Base-by-base conservation (phyloP, 2,797 vertebrate species). In the Catharus ustulatus region DNA sequence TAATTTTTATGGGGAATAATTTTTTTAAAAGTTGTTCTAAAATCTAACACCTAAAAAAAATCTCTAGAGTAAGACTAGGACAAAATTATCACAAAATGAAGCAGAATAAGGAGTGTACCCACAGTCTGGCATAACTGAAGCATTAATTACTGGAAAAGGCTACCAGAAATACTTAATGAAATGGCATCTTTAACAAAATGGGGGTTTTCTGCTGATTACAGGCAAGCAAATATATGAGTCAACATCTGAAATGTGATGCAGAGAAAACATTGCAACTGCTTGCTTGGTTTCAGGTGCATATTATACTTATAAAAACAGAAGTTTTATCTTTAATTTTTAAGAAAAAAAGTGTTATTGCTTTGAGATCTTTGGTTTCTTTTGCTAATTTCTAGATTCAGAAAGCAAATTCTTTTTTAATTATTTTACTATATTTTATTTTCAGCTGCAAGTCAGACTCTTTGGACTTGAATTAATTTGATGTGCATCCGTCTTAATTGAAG, bases 401-500 rank as follows among this genome's bases (percentile, higher is more conserved):
- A 86, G 45, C 10, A 49, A 69, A n/a, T 10, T n/a, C 4, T 11
- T 52, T 32, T 29, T 1, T 0, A 59, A 57, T 57, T 55, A 17
- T 78, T 75, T 91, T 9, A 24, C 58, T 32, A 0, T 55, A 57
- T 84, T 90, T 73, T 42, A 9, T 84, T 95, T 93, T 75, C 77
- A 82, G 66, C 58, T 72, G 29, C 29, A 30, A 73, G 54, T 59
- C 88, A 32, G 18, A 36, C 38, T 94, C 83, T 74, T 84, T 57
- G n/a, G 67, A 20, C 29, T 91, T 92, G 69, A 59, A 49, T 75
- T 91, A 84, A 84, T 81, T 86, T 57, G 61, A 67, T 74, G 48
- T 46, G 66, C 57, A 79, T 94, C 83, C 77, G 32, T 93, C 78
- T 90, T 90, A 84, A 88, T 84, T 94, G 71, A 57, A 30, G 77